Percentiles rank a stretch among this genome's conserved stretches.
Evolutionary conservation across 1,140 invertebrate genomes (phyloP).

Genomic region (Planococcus citri): DNA sequence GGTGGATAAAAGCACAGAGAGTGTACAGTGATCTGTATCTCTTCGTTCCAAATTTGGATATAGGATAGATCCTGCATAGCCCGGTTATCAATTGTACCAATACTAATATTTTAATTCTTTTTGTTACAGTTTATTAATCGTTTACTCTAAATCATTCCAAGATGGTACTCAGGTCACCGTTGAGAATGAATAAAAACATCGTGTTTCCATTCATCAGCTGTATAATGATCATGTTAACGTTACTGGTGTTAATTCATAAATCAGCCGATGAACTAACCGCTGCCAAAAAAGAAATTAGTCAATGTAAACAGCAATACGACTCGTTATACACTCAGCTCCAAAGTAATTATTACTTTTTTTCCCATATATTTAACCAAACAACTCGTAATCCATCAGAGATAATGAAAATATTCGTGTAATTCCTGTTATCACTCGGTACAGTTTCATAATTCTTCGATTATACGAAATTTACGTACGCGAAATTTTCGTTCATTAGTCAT

Average conservation of each 20-base stretch:
- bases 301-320: background rate
- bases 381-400: background rate
- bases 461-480: too few species aligned
- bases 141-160: background rate
- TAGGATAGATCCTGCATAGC: too few species aligned
- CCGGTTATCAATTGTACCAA: too few species aligned
- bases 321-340: background rate
- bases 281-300: background rate
- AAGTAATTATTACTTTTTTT: background rate
- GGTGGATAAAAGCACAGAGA: too few species aligned
- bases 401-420: background rate
- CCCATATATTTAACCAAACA: background rate
- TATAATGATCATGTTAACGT: conserved; percentile 13
- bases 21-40: too few species aligned
- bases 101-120: too few species aligned
- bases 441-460: too few species aligned
- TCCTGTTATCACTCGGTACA: too few species aligned
- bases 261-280: background rate
- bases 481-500: too few species aligned
- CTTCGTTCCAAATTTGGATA: background rate
- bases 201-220: conserved; percentile 5
- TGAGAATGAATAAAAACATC: conserved; percentile 13
- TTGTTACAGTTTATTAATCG: background rate
- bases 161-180: background rate
- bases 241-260: background rate